Evolutionary conservation across 2,888 invertebrate species (phyloP).

Genomic region (Philhelius pedissequus): DNA sequence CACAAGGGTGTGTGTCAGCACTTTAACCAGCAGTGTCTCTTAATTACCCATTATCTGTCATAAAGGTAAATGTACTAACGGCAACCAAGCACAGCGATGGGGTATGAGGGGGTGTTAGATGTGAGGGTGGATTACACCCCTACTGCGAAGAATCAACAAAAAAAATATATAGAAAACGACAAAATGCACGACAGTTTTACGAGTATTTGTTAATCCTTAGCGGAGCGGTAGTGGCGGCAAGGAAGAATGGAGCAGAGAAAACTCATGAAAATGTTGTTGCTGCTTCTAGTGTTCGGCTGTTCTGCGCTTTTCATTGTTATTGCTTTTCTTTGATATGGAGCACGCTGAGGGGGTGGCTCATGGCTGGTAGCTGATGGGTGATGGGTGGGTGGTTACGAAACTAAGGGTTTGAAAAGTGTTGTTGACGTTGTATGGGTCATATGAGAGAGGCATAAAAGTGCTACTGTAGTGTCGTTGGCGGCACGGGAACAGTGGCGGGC

Average conservation of each 20-base stretch:
- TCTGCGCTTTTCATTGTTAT: not conserved
- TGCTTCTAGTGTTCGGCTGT: constrained; percentile 21
- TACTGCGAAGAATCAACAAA: not conserved
- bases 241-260: constrained; percentile 1
- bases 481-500: not conserved
- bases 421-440: constrained; percentile 58
- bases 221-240: not conserved
- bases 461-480: constrained; percentile 23
- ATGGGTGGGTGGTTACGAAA: not conserved
- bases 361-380: not conserved
- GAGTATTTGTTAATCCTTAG: constrained; percentile 61
- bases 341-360: not conserved
- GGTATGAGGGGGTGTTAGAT: not conserved
- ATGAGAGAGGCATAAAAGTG: constrained; percentile 53
- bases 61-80: constrained; percentile 67
- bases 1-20: constrained; percentile 67
- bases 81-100: not conserved
- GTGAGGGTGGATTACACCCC: not conserved
- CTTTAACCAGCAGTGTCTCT: constrained; percentile 68
- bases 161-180: constrained; percentile 27
- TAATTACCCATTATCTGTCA: constrained; percentile 69
- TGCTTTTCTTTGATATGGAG: not conserved
- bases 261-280: constrained; percentile 46
- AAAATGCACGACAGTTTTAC: constrained; percentile 58
- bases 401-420: constrained; percentile 45